Base-by-base conservation (phyloP, 2,113 vertebrate genomes). In the Dascyllus trimaculatus region DNA sequence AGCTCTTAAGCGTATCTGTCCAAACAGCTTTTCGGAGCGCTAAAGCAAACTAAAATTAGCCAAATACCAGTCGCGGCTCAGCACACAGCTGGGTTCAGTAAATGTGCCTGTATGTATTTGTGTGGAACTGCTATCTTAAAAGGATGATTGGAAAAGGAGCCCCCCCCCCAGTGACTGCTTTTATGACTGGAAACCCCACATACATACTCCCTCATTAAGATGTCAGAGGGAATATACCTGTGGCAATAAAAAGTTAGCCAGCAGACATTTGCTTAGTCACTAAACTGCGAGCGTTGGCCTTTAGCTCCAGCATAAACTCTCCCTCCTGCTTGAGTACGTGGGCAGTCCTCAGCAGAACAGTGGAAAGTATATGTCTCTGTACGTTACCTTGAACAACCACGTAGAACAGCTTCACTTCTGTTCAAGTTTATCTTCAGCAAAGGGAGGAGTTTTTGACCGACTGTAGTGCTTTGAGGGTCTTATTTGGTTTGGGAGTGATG, bases 151-250 rank as follows among this genome's bases (percentile, higher is more conserved):
- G 53, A 78, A 80, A 75, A 48, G 19, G 64, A 65, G n/a, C 67
- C 53, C 60, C 58, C 43, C 26, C n/a, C 29, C 19, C 6, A 22
- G 19, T n/a, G 15, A 56, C 51, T 78, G 5, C 3, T 84, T 90
- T 91, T 84, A 84, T 58, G 82, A 78, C 57, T 85, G 81, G 81
- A 87, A 89, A 85, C 64, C 76, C 70, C 22, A 21, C 49, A 21
- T 72, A 53, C 35, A 51, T 69, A 71, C 62, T 64, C 72, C 60
- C 59, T 88, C 69, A 84, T 85, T 87, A 77, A 78, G 35, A 82
- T 69, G 79, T 89, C 81, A 83, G 38, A 35, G 22, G 49, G 57
- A 74, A 75, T 85, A 88, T 85, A 87, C 79, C 88, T 85, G 64
- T 48, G 54, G 65, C 53, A 81, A 62, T 71, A 85, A 81, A 91